phyloP scores from a whole-genome alignment of 2,888 invertebrate species.

The Tachina grossa region DNA sequence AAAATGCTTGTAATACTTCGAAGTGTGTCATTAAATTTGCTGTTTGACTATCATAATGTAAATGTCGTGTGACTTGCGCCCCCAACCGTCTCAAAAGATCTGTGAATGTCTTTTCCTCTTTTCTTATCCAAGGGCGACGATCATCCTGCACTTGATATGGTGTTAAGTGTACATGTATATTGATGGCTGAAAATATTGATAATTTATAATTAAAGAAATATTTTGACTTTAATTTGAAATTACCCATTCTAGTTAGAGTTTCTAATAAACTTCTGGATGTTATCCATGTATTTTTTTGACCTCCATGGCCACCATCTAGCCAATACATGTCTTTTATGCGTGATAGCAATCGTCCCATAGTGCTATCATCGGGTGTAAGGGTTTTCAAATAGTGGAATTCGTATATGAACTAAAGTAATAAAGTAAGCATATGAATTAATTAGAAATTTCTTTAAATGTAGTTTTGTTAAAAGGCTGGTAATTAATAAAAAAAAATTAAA shows the following conservation, averaged over 20 bases:
- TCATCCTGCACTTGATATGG: conserved; percentile 95
- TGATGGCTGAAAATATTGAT: conserved; percentile 84
- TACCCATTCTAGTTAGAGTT: conserved; percentile 88
- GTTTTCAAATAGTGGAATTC: conserved; percentile 91
- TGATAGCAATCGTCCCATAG: conserved; percentile 86
- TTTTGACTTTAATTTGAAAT: background rate
- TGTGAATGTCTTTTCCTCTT: conserved; percentile 91
- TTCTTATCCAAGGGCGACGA: conserved; percentile 91
- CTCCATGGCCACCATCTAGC: conserved; percentile 96
- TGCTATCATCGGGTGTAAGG: conserved; percentile 86
- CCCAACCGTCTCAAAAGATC: conserved; percentile 87
- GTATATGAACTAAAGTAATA: conserved; percentile 86
- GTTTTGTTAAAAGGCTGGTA: too few species aligned
- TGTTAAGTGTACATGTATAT: conserved; percentile 91
- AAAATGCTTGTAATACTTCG: conserved; percentile 87
- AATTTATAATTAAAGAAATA: background rate
- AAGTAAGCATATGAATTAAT: conserved; percentile 26
- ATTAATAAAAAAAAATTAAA: too few species aligned
- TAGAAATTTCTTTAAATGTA: too few species aligned
- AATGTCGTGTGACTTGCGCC: conserved; percentile 85
- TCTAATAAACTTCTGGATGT: conserved; percentile 89
- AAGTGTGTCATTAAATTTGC: conserved; percentile 89
- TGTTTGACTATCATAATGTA: conserved; percentile 85
- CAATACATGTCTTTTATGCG: conserved; percentile 91
- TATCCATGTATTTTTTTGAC: conserved; percentile 94